phyloP scores from a whole-genome alignment of 2,797 vertebrate genomes.

The Galaxias olidus region DNA sequence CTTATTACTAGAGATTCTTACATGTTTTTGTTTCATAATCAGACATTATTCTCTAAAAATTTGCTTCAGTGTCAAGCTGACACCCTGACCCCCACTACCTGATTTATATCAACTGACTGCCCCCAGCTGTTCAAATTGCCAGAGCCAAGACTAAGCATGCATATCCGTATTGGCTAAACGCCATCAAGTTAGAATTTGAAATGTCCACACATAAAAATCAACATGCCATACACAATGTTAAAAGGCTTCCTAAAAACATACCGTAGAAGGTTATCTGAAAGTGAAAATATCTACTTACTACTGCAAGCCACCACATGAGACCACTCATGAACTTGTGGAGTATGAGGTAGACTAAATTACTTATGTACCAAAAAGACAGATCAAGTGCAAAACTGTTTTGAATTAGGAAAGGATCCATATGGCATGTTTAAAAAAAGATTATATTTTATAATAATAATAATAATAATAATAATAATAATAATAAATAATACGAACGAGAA shows the following conservation, averaged over 20 bases:
- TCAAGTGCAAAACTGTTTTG: too few species aligned
- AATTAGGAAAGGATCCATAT: too few species aligned
- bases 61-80: conserved; percentile 57
- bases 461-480: too few species aligned
- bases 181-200: conserved; percentile 56
- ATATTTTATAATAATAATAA: too few species aligned
- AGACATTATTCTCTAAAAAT: conserved; percentile 28
- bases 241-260: conserved; percentile 42
- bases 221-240: conserved; percentile 30
- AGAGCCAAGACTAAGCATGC: conserved; percentile 74
- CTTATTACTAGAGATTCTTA: too few species aligned
- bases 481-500: too few species aligned
- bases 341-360: too few species aligned
- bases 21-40: conserved; percentile 22
- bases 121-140: conserved; percentile 75
- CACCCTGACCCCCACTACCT: conserved; percentile 54
- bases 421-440: too few species aligned
- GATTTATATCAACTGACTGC: conserved; percentile 80
- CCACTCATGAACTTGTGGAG: too few species aligned
- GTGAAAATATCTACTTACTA: too few species aligned
- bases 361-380: too few species aligned
- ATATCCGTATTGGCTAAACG: conserved; percentile 60
- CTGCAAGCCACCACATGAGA: too few species aligned
- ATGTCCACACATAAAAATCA: conserved; percentile 49
- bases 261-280: conserved; percentile 11